Base-by-base conservation (phyloP, 2,797 vertebrate species). In the Vireo griseus region DNA sequence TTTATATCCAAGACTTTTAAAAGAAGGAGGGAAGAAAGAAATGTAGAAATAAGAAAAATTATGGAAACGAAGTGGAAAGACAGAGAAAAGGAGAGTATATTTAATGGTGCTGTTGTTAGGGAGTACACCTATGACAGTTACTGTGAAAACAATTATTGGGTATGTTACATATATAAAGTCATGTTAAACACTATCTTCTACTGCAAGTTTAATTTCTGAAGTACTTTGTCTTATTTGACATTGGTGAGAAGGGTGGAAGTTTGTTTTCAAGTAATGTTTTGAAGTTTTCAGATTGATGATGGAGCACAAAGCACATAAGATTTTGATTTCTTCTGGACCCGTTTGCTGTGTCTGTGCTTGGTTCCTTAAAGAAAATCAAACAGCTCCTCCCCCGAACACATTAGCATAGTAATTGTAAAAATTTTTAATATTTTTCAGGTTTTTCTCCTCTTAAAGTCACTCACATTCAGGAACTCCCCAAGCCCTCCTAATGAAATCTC, bases 351-450 rank as follows among this genome's bases (percentile, higher is more conserved):
- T 20, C 12, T 28, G 54, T 87, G 1, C 5, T 57, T 82, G 5
- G 40, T 90, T 52, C 22, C 10, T 51, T 57, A 24, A 18, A 47
- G 37, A 40, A 35, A 15, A 21, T 3, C 10, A 33, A 47, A 39
- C 39, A 55, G 18, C 16, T 2, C 8, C 16, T 33, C 6, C 8
- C 10, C 7, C 1, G 2, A 8, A 31, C 6, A 33, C 5, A 47
- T 65, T 26, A 50, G 13, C 13, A 54, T 33, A 73, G 8, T 7
- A 67, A 61, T 57, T 44, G 26, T 8, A 65, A 54, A 48, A 11
- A 5, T 10, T 51, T 28, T 55, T 16, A 4, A 2, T 8, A 26
- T 35, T 42, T n/a, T 39, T 11, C 3, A 22, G n/a, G 10, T 58
- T 86, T 87, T 71, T 21, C 5, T 77, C 3, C 4, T 81, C 22